Evolutionary conservation across 2,797 vertebrate species (phyloP).

Genomic region (Thamnophis elegans): DNA sequence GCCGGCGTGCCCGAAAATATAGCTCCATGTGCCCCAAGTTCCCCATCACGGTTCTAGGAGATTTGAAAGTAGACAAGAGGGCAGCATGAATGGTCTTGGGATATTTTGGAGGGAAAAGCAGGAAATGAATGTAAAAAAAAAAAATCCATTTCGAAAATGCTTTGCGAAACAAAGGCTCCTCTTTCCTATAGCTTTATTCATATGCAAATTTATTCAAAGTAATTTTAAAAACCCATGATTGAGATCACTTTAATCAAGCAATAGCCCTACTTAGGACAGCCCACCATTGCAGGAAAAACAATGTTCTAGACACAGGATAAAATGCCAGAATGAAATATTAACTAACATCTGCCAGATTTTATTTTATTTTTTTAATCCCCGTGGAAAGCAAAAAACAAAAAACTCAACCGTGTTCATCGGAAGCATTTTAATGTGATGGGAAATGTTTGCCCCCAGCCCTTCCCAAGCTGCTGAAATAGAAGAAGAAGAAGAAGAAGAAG

Average conservation of each 20-base stretch:
- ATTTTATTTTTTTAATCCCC: too few species aligned
- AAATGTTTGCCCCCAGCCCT: too few species aligned
- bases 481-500: neutral
- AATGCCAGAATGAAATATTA: neutral
- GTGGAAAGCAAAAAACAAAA: too few species aligned
- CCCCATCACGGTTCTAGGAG: neutral
- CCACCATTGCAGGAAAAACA: neutral
- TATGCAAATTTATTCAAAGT: neutral
- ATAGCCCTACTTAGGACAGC: neutral
- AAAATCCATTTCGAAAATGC: neutral
- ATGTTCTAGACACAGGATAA: neutral
- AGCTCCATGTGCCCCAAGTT: too few species aligned
- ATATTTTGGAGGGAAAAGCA: neutral
- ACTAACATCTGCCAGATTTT: too few species aligned
- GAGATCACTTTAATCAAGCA: neutral
- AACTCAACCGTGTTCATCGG: neutral
- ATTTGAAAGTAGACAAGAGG: neutral
- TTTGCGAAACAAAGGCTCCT: neutral
- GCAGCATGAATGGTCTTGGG: neutral
- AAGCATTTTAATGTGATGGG: neutral
- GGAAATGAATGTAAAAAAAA: neutral
- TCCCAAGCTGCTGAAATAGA: neutral
- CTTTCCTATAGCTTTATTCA: neutral
- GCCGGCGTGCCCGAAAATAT: too few species aligned
- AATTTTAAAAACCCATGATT: neutral